A percentile compares a stretch with the other conserved stretches of the same genome.
Conservation (phyloP, 2,888 invertebrate species). For the Pammene aurita region DNA sequence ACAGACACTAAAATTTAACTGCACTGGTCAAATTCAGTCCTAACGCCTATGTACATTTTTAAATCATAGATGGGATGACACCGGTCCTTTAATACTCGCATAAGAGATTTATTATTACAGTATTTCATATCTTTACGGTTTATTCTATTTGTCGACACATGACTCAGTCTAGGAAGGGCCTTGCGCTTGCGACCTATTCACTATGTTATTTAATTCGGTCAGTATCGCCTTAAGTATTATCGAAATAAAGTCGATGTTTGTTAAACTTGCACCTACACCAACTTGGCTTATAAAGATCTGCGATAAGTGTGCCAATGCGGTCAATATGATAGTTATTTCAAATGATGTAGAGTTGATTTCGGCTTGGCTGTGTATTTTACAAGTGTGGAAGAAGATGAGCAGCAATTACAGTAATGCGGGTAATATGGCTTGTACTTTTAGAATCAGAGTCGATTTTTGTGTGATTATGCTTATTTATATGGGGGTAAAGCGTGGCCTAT, state of each 20-base stretch:
- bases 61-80: too few species aligned
- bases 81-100: neutral
- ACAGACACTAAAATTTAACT: too few species aligned
- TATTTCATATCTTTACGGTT: constrained; percentile 14
- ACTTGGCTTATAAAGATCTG: constrained; percentile 1
- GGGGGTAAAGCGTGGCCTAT: constrained; percentile 3
- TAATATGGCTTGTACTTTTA: neutral
- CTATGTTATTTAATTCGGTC: constrained; percentile 3
- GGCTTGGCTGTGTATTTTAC: neutral
- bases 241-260: neutral
- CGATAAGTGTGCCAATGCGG: constrained; percentile 7
- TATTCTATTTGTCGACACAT: constrained; percentile 39
- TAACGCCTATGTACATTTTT: too few species aligned
- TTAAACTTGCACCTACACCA: neutral
- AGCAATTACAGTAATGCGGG: constrained; percentile 8
- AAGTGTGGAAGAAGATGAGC: neutral
- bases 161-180: constrained; percentile 51
- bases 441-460: constrained; percentile 9
- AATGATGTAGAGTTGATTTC: neutral
- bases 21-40: too few species aligned
- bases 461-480: neutral
- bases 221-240: neutral
- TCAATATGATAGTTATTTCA: neutral
- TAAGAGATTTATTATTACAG: neutral
- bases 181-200: constrained; percentile 34